Base-by-base conservation (phyloP, 2,113 vertebrate genomes). In the Phalacrocorax aristotelis region DNA sequence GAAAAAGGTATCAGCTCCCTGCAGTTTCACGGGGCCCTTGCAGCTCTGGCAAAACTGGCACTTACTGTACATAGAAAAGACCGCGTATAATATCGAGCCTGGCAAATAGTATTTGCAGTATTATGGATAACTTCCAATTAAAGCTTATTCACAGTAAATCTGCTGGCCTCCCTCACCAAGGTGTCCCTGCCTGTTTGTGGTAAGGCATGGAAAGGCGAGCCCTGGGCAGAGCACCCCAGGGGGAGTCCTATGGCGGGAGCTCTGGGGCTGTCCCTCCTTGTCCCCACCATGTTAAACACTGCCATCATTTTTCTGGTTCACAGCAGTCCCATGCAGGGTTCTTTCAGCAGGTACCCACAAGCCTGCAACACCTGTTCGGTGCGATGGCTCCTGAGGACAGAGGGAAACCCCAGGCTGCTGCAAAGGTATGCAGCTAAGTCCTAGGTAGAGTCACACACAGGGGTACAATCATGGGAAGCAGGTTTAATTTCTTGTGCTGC, bases 61-160 rank as follows among this genome's bases (percentile, higher is more conserved):
- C 38, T 51, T 44, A 1, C 38, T 22, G 7, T 4, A 7, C 0
- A 1, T 25, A 32, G 22, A 38, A 42, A 64, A 34, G 12, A 26
- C 10, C 0, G 0, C 9, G 52, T 19, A 27, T 64, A 60, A 26
- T 11, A 65, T 4, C 2, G 1, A 66, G 15, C 4, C 23, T 1
- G 1, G 44, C 62, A 72, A 90, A 72, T 1, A 40, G 26, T 10
- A 23, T 54, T 54, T 38, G 17, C 7, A 13, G 3, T 13, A 17
- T 40, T 72, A 27, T 5, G 68, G 90, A 38, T 52, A 54, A 52
- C 10, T 49, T 52, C 77, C 88, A 90, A 96, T 34, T n/a, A 7
- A 76, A 36, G 40, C 84, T 76, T 29, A 29, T 64, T 71, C 3
- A 7, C 32, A 13, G 60, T 42, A 42, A 78, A 87, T 38, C 36